phyloP scores from a whole-genome alignment of 2,113 vertebrate genomes.

The Kryptolebias marmoratus region DNA sequence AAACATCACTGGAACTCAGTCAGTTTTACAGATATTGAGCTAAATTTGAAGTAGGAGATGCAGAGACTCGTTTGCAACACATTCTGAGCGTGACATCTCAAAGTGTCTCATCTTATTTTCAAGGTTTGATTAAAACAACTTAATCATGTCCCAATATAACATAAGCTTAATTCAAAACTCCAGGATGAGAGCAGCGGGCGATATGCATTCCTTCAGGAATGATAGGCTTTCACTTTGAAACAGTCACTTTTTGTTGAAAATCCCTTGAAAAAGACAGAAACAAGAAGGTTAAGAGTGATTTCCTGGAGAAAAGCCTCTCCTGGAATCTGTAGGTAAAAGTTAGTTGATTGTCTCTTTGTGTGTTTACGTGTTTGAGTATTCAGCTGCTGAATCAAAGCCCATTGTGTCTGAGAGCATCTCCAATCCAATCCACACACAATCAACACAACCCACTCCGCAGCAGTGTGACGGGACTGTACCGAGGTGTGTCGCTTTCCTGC shows the following conservation, averaged over 20 bases:
- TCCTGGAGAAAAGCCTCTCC: conserved; percentile 36
- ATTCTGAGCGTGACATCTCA: no score
- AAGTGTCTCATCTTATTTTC: no score
- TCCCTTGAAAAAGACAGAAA: conserved; percentile 11
- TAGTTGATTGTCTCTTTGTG: conserved; percentile 19
- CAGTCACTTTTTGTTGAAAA: neutral
- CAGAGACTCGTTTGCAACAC: no score
- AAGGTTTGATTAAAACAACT: no score
- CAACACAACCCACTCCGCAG: conserved; percentile 19
- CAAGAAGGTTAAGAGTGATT: conserved; percentile 36
- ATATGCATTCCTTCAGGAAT: no score
- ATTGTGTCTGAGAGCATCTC: conserved; percentile 38
- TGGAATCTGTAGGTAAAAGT: conserved; percentile 17
- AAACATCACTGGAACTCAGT: no score
- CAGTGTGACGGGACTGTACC: neutral
- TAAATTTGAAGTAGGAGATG: no score
- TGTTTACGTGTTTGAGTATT: conserved; percentile 5
- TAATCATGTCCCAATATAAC: no score
- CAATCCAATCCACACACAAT: conserved; percentile 48
- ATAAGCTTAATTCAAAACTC: no score
- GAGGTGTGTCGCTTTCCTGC: conserved; percentile 16
- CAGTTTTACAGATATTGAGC: no score
- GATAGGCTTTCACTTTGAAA: neutral
- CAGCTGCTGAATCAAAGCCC: conserved; percentile 44
- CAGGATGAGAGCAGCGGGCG: no score